Conservation (phyloP, 2,888 invertebrate genomes). For the Thecophora atra region DNA sequence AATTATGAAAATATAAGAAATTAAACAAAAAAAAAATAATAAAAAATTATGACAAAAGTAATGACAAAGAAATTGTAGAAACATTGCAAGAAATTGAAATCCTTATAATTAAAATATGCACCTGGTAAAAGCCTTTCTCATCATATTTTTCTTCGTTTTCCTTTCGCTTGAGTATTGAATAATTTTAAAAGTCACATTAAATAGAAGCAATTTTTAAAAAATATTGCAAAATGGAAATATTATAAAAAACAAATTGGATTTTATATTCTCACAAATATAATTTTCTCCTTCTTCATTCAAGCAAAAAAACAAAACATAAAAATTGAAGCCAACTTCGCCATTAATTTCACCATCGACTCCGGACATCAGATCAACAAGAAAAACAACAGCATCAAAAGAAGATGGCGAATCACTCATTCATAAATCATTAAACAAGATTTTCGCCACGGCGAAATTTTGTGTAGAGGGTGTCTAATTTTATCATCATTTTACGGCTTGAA, state of each 20-base stretch:
- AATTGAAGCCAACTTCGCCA: neutral
- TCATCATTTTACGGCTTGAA: constrained; percentile 20
- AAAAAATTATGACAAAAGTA: too few relatives aligned
- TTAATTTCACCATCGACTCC: neutral
- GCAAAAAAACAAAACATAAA: constrained; percentile 10
- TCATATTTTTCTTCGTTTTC: too few relatives aligned
- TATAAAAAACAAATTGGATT: neutral
- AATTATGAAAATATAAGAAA: neutral
- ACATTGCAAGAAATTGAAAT: too few relatives aligned
- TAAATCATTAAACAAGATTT: constrained; percentile 65
- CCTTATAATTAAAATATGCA: too few relatives aligned
- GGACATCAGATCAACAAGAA: constrained; percentile 49
- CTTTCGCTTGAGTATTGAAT: too few relatives aligned
- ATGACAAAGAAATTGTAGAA: too few relatives aligned
- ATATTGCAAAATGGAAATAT: neutral
- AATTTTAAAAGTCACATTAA: neutral
- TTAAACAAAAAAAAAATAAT: neutral
- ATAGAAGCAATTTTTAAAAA: too few relatives aligned
- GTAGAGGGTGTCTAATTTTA: constrained; percentile 35
- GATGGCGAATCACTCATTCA: constrained; percentile 63
- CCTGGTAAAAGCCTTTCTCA: too few relatives aligned
- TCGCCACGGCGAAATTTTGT: constrained; percentile 43
- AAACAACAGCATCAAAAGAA: constrained; percentile 29
- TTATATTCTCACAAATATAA: neutral
- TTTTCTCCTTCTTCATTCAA: neutral